Percentiles rank a stretch among this genome's conserved stretches.
phyloP scores from a whole-genome alignment of 2,888 invertebrate species.

The Cheilosia vernalis region DNA sequence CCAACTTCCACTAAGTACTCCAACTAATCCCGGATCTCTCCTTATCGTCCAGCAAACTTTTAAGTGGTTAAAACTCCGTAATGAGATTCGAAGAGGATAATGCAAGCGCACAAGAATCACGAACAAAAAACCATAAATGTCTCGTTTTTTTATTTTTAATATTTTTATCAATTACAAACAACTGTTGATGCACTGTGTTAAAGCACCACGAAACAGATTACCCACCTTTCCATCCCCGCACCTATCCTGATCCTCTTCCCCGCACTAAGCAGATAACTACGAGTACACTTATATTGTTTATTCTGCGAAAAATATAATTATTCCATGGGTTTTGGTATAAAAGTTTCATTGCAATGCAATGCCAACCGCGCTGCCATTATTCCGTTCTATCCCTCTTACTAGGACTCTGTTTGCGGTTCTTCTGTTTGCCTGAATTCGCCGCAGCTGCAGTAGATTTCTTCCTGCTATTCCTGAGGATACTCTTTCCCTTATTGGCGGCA shows the following conservation, averaged over 20 bases:
- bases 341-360: conserved; percentile 27
- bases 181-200: conserved; percentile 1
- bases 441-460: conserved; percentile 79
- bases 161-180: conserved; percentile 39
- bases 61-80: conserved; percentile 44
- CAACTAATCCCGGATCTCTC: conserved; percentile 4
- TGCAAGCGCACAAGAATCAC: neutral
- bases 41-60: conserved; percentile 3
- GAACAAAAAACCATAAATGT: conserved; percentile 26
- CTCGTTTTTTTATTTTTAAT: neutral
- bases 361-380: conserved; percentile 19
- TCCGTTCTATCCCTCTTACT: conserved; percentile 63
- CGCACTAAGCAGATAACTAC: conserved; percentile 24
- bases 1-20: neutral
- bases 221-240: too few species aligned
- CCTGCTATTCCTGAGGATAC: conserved; percentile 78
- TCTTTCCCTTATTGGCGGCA: conserved; percentile 78
- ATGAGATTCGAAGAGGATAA: conserved; percentile 22
- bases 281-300: conserved; percentile 18
- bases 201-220: neutral
- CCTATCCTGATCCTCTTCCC: neutral
- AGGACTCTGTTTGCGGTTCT: conserved; percentile 77
- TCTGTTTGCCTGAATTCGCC: conserved; percentile 78
- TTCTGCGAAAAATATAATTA: conserved; percentile 62
- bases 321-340: conserved; percentile 23